phyloP scores from a whole-genome alignment of 2,113 vertebrate species.

The Pitta sordida region DNA sequence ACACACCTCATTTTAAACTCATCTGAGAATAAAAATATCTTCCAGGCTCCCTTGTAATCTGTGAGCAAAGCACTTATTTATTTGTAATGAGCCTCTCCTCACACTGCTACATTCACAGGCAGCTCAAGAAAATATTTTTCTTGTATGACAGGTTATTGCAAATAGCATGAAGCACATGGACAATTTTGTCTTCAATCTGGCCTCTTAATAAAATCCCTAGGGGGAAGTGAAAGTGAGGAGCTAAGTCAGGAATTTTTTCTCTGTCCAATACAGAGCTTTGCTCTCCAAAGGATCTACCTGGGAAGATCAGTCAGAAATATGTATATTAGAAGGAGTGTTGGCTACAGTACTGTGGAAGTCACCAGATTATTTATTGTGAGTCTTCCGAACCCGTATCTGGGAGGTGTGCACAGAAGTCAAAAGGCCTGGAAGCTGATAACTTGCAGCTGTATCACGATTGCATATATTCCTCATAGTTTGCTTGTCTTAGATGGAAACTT shows the following conservation, averaged over 20 bases:
- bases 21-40: background rate
- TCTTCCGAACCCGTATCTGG: background rate
- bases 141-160: background rate
- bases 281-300: background rate
- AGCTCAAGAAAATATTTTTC: background rate
- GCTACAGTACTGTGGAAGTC: background rate
- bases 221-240: no score
- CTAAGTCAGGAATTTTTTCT: no score
- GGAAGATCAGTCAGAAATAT: background rate
- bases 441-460: background rate
- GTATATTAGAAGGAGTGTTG: background rate
- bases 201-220: background rate
- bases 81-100: background rate
- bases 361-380: background rate
- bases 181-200: background rate
- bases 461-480: background rate
- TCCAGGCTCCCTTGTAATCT: background rate
- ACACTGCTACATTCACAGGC: background rate
- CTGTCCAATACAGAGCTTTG: fast-evolving
- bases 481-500: background rate
- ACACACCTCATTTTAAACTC: background rate
- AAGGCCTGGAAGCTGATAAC: background rate
- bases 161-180: background rate
- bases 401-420: background rate
- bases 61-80: background rate